phyloP scores from a whole-genome alignment of 2,888 invertebrate species.

The Onthophagus sagittarius region DNA sequence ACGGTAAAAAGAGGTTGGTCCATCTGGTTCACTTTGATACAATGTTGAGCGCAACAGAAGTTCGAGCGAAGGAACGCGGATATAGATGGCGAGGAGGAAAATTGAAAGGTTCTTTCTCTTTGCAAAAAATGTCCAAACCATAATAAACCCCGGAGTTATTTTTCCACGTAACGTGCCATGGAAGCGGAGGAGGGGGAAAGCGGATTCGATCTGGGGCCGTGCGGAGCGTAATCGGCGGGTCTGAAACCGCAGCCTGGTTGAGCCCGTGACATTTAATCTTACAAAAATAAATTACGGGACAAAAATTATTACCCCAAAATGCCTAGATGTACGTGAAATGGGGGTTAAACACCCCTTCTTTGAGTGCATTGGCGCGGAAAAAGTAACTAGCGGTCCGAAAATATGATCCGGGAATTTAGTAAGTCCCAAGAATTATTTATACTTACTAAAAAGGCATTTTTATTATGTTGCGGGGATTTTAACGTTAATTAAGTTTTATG shows the following conservation, averaged over 20 bases:
- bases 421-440: neutral
- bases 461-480: neutral
- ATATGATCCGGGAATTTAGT: constrained; percentile 3
- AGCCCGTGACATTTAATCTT: constrained; percentile 8
- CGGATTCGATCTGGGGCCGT: neutral
- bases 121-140: neutral
- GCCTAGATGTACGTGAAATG: constrained; percentile 8
- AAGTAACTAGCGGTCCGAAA: constrained; percentile 8
- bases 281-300: constrained; percentile 10
- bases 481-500: neutral
- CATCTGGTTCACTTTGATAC: neutral
- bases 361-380: constrained; percentile 6
- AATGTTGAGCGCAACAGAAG: neutral
- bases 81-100: neutral
- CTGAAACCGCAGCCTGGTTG: neutral
- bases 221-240: constrained; percentile 1
- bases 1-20: neutral
- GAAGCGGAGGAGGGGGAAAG: neutral
- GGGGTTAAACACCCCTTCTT: constrained; percentile 6
- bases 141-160: constrained; percentile 4
- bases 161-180: neutral
- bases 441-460: neutral
- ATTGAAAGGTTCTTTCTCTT: neutral
- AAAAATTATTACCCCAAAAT: constrained; percentile 6
- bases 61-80: neutral